Percentiles rank a stretch among this genome's conserved stretches.
These are phyloP conservation scores for Hypanus sabinus DNA, from an alignment of 2,113 vertebrate genomes.

Conservation along the genomic window DNA sequence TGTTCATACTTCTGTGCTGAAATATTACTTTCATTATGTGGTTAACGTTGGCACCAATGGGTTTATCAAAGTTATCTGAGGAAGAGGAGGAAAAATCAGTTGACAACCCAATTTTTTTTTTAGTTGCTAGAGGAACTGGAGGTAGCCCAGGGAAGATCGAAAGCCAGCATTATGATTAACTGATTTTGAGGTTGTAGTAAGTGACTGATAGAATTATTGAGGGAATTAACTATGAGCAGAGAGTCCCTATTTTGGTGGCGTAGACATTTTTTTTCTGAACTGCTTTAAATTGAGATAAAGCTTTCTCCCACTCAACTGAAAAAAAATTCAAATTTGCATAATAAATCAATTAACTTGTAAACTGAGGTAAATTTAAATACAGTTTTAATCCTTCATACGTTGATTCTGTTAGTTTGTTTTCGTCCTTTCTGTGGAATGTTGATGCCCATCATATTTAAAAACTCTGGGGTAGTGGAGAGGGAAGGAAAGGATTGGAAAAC, in stretches of 20 bases:
- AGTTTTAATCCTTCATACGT: conserved; percentile 7
- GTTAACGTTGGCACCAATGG: background rate
- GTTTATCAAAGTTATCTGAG: background rate
- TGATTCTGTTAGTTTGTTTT: conserved; percentile 18
- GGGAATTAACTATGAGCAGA: background rate
- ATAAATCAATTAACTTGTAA: background rate
- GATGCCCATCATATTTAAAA: conserved; percentile 2
- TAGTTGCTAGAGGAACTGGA: background rate
- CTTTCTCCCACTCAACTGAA: background rate
- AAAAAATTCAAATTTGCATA: background rate
- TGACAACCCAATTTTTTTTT: background rate
- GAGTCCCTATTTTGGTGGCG: background rate
- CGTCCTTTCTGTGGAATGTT: background rate
- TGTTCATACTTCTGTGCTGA: background rate
- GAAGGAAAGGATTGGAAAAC: background rate
- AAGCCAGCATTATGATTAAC: background rate
- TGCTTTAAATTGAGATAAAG: background rate
- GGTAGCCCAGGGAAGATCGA: no score
- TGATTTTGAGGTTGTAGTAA: background rate
- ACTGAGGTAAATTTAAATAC: background rate
- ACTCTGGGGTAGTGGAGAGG: background rate
- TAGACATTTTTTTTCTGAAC: background rate
- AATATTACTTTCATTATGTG: background rate
- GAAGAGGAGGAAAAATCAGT: background rate
- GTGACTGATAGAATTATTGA: background rate